These are phyloP conservation scores for Mythimna pallens DNA, from an alignment of 2,888 invertebrate genomes.

Conservation along the genomic window DNA sequence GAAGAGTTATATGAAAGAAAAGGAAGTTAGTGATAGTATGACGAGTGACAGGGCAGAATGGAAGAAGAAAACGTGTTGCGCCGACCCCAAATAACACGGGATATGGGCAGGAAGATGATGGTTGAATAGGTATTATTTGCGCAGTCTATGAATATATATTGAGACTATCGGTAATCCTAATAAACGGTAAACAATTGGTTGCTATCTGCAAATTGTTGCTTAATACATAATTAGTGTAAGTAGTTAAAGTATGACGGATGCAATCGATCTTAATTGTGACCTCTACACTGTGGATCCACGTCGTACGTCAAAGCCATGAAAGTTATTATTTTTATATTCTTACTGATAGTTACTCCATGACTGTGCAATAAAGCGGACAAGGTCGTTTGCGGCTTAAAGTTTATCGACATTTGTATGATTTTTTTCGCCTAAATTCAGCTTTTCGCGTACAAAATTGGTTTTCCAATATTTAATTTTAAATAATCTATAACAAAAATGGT, in stretches of 20 bases:
- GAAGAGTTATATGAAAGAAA: too few relatives aligned
- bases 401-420: not conserved
- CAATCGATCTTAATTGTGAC: constrained; percentile 40
- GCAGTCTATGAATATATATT: not conserved
- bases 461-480: too few relatives aligned
- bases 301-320: constrained; percentile 21
- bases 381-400: not conserved
- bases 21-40: too few relatives aligned
- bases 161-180: constrained; percentile 2
- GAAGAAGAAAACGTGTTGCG: too few relatives aligned
- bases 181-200: constrained; percentile 1
- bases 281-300: constrained; percentile 7
- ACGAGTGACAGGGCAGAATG: too few relatives aligned
- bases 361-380: constrained; percentile 10
- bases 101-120: too few relatives aligned
- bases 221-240: constrained; percentile 2
- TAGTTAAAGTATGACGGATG: constrained; percentile 18
- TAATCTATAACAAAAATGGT: too few relatives aligned
- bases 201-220: constrained; percentile 26
- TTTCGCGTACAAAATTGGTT: not conserved
- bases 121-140: too few relatives aligned
- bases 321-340: constrained; percentile 8
- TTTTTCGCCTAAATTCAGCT: not conserved
- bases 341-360: constrained; percentile 28
- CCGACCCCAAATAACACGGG: too few relatives aligned